phyloP scores from a whole-genome alignment of 2,888 invertebrate species.

The Digitonthophagus gazella region DNA sequence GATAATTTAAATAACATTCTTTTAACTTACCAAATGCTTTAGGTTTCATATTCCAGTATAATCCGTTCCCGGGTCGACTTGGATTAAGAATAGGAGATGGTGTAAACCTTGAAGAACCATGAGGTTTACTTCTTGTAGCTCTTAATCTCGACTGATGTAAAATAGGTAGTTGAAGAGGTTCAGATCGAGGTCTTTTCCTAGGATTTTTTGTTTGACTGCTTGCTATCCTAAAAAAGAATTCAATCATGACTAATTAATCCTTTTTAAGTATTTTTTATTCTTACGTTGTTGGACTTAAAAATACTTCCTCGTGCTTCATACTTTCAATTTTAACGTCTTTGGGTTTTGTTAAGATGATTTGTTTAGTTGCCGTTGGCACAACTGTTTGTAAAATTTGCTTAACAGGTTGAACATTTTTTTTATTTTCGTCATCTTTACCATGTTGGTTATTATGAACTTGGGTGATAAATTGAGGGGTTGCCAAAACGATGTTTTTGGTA shows the following conservation, averaged over 20 bases:
- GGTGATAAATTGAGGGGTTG: slow-evolving; percentile 42
- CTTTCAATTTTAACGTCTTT: slow-evolving; percentile 42
- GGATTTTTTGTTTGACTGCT: slow-evolving; percentile 65
- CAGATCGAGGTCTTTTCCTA: slow-evolving; percentile 64
- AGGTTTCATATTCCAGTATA: slow-evolving; percentile 59
- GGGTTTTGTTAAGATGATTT: slow-evolving; percentile 40
- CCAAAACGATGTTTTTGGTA: slow-evolving; percentile 48
- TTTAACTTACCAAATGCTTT: not conserved
- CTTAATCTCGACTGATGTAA: slow-evolving; percentile 55
- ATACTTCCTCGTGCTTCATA: slow-evolving; percentile 67
- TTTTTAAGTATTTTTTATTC: slow-evolving; percentile 29
- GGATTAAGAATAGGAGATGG: slow-evolving; percentile 95
- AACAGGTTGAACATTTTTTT: not conserved
- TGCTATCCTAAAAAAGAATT: slow-evolving; percentile 59
- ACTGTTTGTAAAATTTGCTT: slow-evolving; percentile 28
- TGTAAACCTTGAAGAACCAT: slow-evolving; percentile 70
- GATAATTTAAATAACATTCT: no score
- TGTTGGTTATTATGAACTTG: slow-evolving; percentile 35
- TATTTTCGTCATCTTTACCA: slow-evolving; percentile 29
- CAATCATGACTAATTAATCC: not conserved
- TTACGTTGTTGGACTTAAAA: slow-evolving; percentile 68
- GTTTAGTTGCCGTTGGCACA: slow-evolving; percentile 37
- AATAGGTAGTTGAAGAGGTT: slow-evolving; percentile 55
- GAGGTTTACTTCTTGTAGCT: slow-evolving; percentile 52
- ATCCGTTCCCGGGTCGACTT: slow-evolving; percentile 81